Conservation (phyloP, 2,888 invertebrate genomes). For the Spialia ferax region DNA sequence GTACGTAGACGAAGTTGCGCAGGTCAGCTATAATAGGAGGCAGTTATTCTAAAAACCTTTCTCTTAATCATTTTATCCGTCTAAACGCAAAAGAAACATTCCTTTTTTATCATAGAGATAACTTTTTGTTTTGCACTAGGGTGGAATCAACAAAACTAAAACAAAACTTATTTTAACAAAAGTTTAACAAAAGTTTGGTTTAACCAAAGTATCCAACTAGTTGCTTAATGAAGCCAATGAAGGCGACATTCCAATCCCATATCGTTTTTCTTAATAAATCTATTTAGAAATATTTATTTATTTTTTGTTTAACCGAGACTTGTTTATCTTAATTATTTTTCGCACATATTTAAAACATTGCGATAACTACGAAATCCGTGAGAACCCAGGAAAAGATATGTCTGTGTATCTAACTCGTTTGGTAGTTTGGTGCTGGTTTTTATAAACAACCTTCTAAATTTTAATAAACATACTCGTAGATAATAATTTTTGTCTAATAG, state of each 20-base stretch:
- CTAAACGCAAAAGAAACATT: too few relatives aligned
- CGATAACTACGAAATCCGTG: conserved; percentile 16
- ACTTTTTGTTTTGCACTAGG: too few relatives aligned
- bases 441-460: not conserved
- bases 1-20: too few relatives aligned
- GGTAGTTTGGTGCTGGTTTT: not conserved
- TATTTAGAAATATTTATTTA: not conserved
- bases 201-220: too few relatives aligned
- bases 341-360: not conserved
- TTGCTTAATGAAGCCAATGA: not conserved
- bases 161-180: too few relatives aligned
- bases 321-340: conserved; percentile 6
- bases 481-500: not conserved
- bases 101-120: too few relatives aligned
- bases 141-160: too few relatives aligned
- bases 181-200: too few relatives aligned
- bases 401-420: not conserved
- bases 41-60: too few relatives aligned
- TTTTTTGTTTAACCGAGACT: not conserved
- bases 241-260: not conserved
- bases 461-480: not conserved
- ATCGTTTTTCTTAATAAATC: not conserved
- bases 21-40: too few relatives aligned
- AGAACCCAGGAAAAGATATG: not conserved
- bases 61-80: too few relatives aligned